Conservation (phyloP, 2,797 vertebrate genomes). For the Cheirogaleus major region DNA sequence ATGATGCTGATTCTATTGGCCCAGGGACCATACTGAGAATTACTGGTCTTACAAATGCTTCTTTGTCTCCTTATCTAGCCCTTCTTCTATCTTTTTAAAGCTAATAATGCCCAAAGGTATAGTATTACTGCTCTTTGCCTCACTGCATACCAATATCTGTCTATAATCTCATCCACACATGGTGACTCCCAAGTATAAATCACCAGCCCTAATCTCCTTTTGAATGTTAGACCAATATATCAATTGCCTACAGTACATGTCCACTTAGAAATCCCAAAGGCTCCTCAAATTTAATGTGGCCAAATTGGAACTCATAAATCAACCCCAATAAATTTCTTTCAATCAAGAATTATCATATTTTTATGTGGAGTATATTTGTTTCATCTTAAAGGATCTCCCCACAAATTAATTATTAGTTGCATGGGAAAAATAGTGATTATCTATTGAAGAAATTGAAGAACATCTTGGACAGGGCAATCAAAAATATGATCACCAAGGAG, state of each 20-base stretch:
- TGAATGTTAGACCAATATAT: neutral
- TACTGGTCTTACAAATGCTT: neutral
- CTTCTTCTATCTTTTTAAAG: neutral
- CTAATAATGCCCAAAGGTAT: neutral
- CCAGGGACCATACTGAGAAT: neutral
- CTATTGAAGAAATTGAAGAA: neutral
- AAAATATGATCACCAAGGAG: neutral
- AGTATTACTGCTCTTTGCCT: neutral
- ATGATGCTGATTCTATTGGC: neutral
- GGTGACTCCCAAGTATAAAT: neutral
- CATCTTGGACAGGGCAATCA: neutral
- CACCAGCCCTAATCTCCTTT: neutral
- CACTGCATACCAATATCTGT: neutral
- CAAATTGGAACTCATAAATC: neutral
- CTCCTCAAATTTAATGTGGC: neutral
- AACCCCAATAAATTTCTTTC: neutral
- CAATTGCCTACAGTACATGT: neutral
- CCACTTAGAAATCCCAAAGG: neutral
- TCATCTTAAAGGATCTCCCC: neutral
- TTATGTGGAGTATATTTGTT: neutral
- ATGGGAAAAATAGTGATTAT: constrained; percentile 8
- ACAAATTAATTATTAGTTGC: neutral
- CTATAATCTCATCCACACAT: neutral
- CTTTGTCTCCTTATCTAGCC: neutral
- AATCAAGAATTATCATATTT: neutral